Evolutionary conservation across 2,888 invertebrate species (phyloP).

Genomic region (Stenoptilia bipunctidactyla): DNA sequence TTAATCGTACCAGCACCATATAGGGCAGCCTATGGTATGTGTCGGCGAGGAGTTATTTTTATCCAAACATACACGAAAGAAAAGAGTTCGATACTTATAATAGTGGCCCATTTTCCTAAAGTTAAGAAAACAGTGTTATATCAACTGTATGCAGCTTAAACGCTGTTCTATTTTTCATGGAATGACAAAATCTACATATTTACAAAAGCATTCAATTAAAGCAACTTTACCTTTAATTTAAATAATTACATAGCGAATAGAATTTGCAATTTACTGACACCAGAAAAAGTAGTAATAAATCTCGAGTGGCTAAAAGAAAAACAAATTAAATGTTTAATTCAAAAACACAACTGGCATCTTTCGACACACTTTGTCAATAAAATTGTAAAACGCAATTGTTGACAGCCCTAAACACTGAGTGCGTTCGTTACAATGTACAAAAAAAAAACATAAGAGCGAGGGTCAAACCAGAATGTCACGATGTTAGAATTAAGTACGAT

Average conservation of each 20-base stretch:
- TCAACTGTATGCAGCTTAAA: no score
- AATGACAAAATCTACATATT: background rate
- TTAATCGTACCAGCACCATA: no score
- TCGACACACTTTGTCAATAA: conserved; percentile 27
- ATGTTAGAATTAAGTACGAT: background rate
- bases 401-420: no score
- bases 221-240: background rate
- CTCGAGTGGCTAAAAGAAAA: conserved; percentile 42
- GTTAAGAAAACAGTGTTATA: no score
- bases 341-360: conserved; percentile 53
- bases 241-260: background rate
- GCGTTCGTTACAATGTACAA: no score
- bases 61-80: no score
- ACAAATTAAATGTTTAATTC: conserved; percentile 67
- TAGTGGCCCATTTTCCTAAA: no score
- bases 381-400: no score
- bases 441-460: background rate
- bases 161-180: no score
- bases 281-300: conserved; percentile 26
- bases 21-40: no score
- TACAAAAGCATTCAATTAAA: background rate
- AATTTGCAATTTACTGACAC: background rate
- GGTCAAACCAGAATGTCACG: conserved; percentile 1
- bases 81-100: no score
- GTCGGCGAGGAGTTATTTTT: no score